Conservation (phyloP, 2,113 vertebrate species). For the Sisor rabdophorus region DNA sequence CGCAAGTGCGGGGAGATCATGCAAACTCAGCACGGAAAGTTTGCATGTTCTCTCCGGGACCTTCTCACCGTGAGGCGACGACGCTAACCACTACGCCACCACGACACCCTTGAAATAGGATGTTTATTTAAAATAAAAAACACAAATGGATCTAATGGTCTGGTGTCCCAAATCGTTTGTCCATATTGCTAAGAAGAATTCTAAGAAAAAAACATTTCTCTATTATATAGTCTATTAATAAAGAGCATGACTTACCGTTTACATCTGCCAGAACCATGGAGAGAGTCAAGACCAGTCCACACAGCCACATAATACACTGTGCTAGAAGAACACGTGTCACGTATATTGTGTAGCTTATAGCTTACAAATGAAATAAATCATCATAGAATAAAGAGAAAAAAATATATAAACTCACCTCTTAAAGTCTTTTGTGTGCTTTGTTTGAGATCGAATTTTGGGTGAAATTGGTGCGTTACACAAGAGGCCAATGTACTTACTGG, state of each 20-base stretch:
- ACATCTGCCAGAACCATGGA: not conserved
- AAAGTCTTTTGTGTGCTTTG: not conserved
- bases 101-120: too few species aligned
- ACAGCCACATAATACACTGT: conserved; percentile 20
- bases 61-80: too few species aligned
- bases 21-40: too few species aligned
- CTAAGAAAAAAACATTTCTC: not conserved
- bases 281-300: conserved; percentile 2
- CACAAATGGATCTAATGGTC: too few species aligned
- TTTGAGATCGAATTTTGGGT: not conserved
- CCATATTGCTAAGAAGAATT: not conserved
- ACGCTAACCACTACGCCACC: too few species aligned
- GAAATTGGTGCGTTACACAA: not conserved
- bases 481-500: conserved; percentile 28
- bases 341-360: too few species aligned
- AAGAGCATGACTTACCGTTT: not conserved
- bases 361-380: not conserved
- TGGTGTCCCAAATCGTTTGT: too few species aligned
- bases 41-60: too few species aligned
- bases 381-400: not conserved
- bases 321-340: not conserved
- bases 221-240: not conserved
- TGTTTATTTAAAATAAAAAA: too few species aligned
- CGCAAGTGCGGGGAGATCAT: too few species aligned
- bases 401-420: conserved; percentile 21